Conservation (phyloP, 2,113 vertebrate genomes). For the Pomatorhinus ruficollis region DNA sequence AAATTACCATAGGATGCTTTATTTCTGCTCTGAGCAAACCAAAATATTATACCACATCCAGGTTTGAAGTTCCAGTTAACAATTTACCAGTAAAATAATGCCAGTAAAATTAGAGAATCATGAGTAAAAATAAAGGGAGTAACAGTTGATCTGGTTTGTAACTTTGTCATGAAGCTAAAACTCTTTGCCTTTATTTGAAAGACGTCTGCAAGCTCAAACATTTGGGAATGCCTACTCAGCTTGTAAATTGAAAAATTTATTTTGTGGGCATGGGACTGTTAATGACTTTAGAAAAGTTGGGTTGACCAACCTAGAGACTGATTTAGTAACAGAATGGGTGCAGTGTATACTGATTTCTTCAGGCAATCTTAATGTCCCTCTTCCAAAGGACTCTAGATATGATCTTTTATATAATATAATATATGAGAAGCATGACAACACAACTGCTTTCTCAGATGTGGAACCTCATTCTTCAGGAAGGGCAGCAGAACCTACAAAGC, state of each 20-base stretch:
- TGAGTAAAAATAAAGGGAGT: not conserved
- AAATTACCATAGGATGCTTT: not conserved
- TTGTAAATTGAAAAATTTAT: not conserved
- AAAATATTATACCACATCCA: not conserved
- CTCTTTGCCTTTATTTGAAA: not conserved
- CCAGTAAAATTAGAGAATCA: not conserved
- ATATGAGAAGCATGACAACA: not conserved
- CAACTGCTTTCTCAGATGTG: not conserved
- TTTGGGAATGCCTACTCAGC: not conserved
- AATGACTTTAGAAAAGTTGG: not conserved
- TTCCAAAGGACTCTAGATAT: not conserved
- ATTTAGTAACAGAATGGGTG: not conserved
- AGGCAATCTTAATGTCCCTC: not conserved
- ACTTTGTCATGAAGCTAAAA: not conserved
- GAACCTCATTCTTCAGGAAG: not conserved
- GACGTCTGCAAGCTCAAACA: not conserved
- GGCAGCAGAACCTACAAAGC: not conserved
- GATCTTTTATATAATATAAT: not conserved
- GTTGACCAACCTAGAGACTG: not conserved
- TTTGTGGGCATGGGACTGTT: not conserved
- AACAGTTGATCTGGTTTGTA: not conserved
- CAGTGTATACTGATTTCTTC: not conserved
- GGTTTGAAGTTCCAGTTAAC: not conserved
- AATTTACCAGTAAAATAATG: not conserved
- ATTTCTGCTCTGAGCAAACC: not conserved